phyloP scores from a whole-genome alignment of 1,140 invertebrate species.

The Bombus fervidus region DNA sequence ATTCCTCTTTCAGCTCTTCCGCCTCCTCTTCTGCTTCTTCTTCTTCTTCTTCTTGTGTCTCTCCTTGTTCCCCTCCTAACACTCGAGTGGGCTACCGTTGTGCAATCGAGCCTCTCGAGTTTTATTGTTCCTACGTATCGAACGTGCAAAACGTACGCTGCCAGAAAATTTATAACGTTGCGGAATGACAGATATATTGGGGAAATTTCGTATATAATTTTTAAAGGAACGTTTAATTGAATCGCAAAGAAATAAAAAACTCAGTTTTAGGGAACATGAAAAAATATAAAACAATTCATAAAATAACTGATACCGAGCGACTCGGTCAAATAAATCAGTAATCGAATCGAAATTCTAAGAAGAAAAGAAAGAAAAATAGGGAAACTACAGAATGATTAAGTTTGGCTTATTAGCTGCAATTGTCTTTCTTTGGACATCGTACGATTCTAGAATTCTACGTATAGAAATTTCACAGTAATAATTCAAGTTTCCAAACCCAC shows the following conservation, averaged over 20 bases:
- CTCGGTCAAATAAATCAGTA: too few relatives aligned
- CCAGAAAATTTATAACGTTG: not conserved
- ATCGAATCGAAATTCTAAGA: too few relatives aligned
- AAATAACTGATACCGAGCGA: too few relatives aligned
- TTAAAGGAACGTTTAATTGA: too few relatives aligned
- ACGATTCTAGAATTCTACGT: not conserved
- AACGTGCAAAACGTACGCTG: constrained; percentile 2
- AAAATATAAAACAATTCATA: too few relatives aligned
- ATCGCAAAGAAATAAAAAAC: too few relatives aligned
- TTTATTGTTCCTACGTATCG: constrained; percentile 15
- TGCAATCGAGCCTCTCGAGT: constrained; percentile 19
- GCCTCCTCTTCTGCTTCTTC: constrained; percentile 76
- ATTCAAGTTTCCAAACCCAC: rapidly evolving
- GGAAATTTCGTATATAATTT: not conserved
- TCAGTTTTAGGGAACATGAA: too few relatives aligned
- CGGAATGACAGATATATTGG: not conserved
- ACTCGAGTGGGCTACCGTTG: constrained; percentile 30
- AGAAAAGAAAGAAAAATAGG: too few relatives aligned
- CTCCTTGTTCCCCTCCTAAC: not conserved
- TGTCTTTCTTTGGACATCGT: too few relatives aligned
- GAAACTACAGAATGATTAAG: too few relatives aligned
- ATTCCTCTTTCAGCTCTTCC: constrained; percentile 46
- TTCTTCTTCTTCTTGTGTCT: constrained; percentile 5
- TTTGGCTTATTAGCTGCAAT: too few relatives aligned
- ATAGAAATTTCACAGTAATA: not conserved